Evolutionary conservation across 2,888 invertebrate species (phyloP), one percentile per base, ranked within the genome.

Genomic region (Charanyca ferruginea): DNA sequence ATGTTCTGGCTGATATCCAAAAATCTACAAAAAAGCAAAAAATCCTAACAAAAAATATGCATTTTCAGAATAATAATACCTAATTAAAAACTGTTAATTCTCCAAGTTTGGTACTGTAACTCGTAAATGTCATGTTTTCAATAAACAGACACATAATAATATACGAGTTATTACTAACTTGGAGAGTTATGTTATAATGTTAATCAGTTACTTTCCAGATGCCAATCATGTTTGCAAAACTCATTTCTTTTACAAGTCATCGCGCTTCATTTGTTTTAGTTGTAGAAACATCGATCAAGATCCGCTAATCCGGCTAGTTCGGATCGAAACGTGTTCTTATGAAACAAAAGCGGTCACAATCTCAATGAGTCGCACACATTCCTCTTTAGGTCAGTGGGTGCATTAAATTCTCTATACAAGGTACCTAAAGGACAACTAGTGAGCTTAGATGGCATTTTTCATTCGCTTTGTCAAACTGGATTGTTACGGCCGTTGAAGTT

Each of bases 341-440:
- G 66, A 75, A 80, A 80, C 77, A 77, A 79, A 79, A 77, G 74
- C 73, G 23, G 41, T 41, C 25, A 23, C 49, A 48, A 63, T 79
- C 25, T 25, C 49, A 48, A 63, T 79, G 74, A 79, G 58, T 66
- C 77, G 5, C 58, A 18, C 38, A 52, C 73, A 74, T 80, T 71
- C 81, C 80, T 66, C 76, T 49, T 68, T 69, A 45, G 77, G 81
- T 77, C 77, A 83, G 73, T 80, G 75, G 77, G 79, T 79, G 78
- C 80, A 83, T 86, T 81, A 81, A 79, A 78, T 78, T 51, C 55
- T 58, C 84, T 82, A 66, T 79, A 84, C 79, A 84, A 83, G 85
- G 86, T 69, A 67, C 52, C 75, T 77, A 83, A 83, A 89, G 87
- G 89, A 78, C 86, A 64, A 51, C 81, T 62, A 73, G 66, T 77